Base-by-base conservation (phyloP, 1,140 invertebrate species). In the Drosophila virilis region DNA sequence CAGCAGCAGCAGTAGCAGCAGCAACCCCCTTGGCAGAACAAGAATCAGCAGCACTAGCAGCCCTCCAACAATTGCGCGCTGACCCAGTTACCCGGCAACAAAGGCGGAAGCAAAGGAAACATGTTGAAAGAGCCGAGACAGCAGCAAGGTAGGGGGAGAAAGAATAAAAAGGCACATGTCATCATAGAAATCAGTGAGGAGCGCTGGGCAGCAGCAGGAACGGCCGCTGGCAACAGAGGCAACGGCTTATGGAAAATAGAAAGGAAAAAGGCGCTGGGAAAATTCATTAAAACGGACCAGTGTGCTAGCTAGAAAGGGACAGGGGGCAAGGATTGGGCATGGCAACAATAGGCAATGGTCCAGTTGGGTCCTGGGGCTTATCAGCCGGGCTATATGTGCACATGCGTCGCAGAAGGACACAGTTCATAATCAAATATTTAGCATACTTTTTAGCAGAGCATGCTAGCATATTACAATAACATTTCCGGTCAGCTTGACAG, bases 101-200 rank as follows among this genome's bases (percentile, higher is more conserved):
- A 90, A 88, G 84, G 85, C 84, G 84, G 80, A 89, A 89, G 84
- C 84, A 89, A 89, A 89, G 80, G 84, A 89, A 88, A 84, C 85
- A 72, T 79, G 80, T 60, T 80, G 84, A 88, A 88, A 82, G 83
- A 69, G 55, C 48, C 46, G 81, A 75, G 76, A 68, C 66, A 58
- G 35, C 9, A 52, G 58, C n/a, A 2, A 45, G 6, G 6, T 7
- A 8, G 48, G 2, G 7, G 55, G 61, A 35, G 1, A 10, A 51
- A 37, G 69, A 59, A 77, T 83, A 82, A 80, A 89, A 88, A 89
- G 84, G 83, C 83, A 88, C 83, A 88, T 88, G 83, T 88, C 83
- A 88, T 88, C 84, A 84, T 88, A 89, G 83, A 88, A 89, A 89
- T 88, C 83, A 88, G 57, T 82, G 80, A 74, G 69, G 62, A 42